Conservation (phyloP, 2,888 invertebrate species). For the Agrotis segetum region DNA sequence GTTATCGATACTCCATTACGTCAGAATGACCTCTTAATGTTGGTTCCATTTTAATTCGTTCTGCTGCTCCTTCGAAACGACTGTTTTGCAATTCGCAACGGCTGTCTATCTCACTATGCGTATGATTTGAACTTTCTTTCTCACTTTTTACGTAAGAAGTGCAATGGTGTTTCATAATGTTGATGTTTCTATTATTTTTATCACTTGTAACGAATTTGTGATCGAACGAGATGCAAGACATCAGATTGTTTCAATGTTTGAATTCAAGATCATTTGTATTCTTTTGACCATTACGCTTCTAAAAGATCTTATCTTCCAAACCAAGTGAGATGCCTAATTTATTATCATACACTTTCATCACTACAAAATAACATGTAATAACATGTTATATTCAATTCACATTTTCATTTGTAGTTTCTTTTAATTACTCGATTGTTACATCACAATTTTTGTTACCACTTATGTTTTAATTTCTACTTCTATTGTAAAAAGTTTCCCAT, state of each 20-base stretch:
- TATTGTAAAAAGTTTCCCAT: constrained; percentile 59
- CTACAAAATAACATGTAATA: constrained; percentile 19
- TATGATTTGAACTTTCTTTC: constrained; percentile 71
- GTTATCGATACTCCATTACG: constrained; percentile 77
- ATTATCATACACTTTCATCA: background rate
- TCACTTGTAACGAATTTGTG: constrained; percentile 53
- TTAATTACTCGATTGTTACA: constrained; percentile 51
- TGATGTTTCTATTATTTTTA: constrained; percentile 32
- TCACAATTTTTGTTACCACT: constrained; percentile 45
- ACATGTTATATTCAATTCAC: constrained; percentile 30
- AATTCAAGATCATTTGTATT: background rate
- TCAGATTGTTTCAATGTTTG: background rate
- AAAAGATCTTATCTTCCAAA: background rate
- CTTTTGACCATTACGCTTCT: background rate
- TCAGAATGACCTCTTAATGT: constrained; percentile 68
- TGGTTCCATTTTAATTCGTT: constrained; percentile 73
- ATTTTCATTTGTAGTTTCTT: constrained; percentile 40
- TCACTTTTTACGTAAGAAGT: constrained; percentile 73
- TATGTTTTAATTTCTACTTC: constrained; percentile 53
- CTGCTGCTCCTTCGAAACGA: constrained; percentile 71
- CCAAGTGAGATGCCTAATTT: background rate
- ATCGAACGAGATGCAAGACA: constrained; percentile 17
- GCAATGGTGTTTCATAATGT: constrained; percentile 60
- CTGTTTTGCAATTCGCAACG: constrained; percentile 77
- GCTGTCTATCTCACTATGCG: constrained; percentile 66